Percentiles rank a stretch among this genome's conserved stretches.
Evolutionary conservation across 1,140 invertebrate genomes (phyloP).

Genomic region (Heliconius congener): DNA sequence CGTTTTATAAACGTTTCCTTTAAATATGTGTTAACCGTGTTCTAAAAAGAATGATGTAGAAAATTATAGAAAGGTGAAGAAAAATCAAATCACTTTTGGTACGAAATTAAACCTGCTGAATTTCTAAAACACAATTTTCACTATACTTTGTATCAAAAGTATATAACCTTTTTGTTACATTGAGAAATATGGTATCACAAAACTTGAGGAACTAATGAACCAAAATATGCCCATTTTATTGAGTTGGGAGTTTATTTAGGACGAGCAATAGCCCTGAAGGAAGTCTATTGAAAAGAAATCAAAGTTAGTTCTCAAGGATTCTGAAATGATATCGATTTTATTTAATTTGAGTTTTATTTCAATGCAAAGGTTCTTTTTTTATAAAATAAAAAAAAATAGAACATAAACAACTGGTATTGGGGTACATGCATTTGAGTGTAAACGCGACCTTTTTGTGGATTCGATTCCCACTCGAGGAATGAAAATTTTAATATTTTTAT

Average conservation of each 20-base stretch:
- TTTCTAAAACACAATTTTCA: neutral
- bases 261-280: conserved; percentile 13
- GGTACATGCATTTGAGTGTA: too few relatives aligned
- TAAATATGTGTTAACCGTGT: neutral
- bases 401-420: too few relatives aligned
- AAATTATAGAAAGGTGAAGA: neutral
- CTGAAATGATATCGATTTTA: conserved; percentile 19
- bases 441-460: too few relatives aligned
- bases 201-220: neutral
- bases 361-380: neutral
- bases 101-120: too few relatives aligned
- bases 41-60: too few relatives aligned
- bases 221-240: conserved; percentile 25
- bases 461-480: too few relatives aligned
- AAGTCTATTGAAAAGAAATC: conserved; percentile 31
- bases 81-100: too few relatives aligned
- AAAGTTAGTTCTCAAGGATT: neutral
- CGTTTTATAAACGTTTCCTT: neutral
- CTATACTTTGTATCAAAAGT: neutral
- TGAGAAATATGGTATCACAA: neutral
- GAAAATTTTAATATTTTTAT: too few relatives aligned
- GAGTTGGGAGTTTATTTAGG: conserved; percentile 25
- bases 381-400: too few relatives aligned
- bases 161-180: neutral
- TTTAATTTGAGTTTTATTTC: conserved; percentile 18